phyloP scores from a whole-genome alignment of 2,797 vertebrate genomes.

The Anguilla obscura region DNA sequence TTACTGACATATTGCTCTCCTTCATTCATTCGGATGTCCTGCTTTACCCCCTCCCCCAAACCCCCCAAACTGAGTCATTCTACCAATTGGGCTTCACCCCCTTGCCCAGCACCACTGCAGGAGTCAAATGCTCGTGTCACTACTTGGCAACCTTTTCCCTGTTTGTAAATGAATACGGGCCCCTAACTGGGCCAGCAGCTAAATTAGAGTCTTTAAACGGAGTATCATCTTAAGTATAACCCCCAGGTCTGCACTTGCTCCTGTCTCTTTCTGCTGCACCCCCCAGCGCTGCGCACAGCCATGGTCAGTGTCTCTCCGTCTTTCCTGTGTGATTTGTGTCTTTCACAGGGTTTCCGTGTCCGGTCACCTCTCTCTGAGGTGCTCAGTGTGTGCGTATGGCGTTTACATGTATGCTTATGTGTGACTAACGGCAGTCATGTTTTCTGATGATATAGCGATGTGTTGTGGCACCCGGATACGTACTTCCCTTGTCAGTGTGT shows the following conservation, averaged over 20 bases:
- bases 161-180: conserved; percentile 69
- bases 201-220: conserved; percentile 81
- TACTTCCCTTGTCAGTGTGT: neutral
- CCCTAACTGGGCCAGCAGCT: conserved; percentile 73
- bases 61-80: conserved; percentile 1
- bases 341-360: neutral
- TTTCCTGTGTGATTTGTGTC: conserved; percentile 37
- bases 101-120: neutral
- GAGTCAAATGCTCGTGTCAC: conserved; percentile 32
- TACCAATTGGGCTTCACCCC: neutral
- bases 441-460: neutral
- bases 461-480: neutral
- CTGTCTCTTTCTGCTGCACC: conserved; percentile 64
- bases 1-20: neutral
- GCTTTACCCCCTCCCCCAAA: neutral
- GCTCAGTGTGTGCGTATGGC: conserved; percentile 22
- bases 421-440: neutral
- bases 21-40: neutral
- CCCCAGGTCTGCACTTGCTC: conserved; percentile 51
- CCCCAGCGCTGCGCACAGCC: conserved; percentile 56
- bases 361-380: conserved; percentile 19
- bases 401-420: conserved; percentile 12
- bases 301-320: conserved; percentile 78
- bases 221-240: conserved; percentile 72
- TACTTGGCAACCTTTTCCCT: conserved; percentile 60